Evolutionary conservation across 1,140 invertebrate species (phyloP), one percentile per base, ranked within the genome.

Genomic region (Drosophila watanabei): DNA sequence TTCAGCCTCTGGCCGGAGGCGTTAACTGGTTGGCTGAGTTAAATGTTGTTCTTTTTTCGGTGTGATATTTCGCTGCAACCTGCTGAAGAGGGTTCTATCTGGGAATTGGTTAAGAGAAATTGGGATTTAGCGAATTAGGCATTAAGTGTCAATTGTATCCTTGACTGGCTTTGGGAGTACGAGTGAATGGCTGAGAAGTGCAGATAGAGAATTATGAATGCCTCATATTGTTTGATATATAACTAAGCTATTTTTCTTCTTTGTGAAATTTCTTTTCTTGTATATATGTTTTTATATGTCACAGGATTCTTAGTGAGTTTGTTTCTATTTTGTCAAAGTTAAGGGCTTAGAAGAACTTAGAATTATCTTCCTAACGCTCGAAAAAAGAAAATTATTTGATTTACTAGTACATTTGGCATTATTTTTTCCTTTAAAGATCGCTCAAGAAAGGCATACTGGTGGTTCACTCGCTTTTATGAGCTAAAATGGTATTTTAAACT

Each of bases 111-210:
- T 39, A 20, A 20, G 24, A 18, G 37, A 39, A 18, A 52, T 43
- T 32, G 37, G 56, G 70, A 61, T 75, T 52, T 37, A 73, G 11
- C 24, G 71, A 69, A 71, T 71, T 69, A 71, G 68, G 62, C 39
- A 56, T 69, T 30, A 69, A 71, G 54, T 73, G 68, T 32, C 70
- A 73, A 73, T 73, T 71, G 68, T 71, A 24, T 24, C 37, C 13
- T 32, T 66, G 24, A 54, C 51, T 45, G 61, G 68, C n/a, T 41
- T 46, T 41, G 32, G 11, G 0, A 64, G 32, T 20, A 16, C 28
- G 30, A 52, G 4, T 45, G 10, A 54, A 39, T 37, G 39, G 24
- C 24, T 32, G 18, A 16, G 32, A 57, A 46, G 13, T 16, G 1
- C 10, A n/a, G 20, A 37, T 32, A 54, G n/a, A 32, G 1, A 45